Conservation (phyloP, 92 coral and sea anemone species). For the Bergia puertoricense region DNA sequence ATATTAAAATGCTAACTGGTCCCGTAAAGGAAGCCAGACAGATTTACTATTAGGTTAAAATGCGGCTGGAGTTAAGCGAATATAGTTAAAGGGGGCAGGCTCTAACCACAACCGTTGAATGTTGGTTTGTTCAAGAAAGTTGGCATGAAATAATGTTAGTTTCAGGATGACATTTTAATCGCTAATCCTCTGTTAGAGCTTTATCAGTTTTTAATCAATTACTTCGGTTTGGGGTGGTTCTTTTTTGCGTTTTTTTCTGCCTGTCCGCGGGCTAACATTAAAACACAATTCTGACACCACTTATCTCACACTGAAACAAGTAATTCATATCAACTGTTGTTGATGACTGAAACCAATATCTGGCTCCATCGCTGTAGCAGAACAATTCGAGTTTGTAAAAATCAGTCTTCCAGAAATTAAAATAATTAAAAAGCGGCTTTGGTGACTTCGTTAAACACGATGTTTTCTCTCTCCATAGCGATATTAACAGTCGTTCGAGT, state of each 20-base stretch:
- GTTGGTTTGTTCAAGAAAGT: background rate
- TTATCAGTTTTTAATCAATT: background rate
- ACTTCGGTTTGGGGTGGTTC: background rate
- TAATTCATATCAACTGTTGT: background rate
- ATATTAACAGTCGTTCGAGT: background rate
- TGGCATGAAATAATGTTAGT: background rate
- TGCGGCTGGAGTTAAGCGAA: background rate
- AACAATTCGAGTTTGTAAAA: background rate
- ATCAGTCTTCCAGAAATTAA: too few species aligned
- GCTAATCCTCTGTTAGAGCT: background rate
- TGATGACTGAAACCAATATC: background rate
- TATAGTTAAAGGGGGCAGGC: background rate
- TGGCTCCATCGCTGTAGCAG: background rate
- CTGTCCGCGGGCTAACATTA: background rate
- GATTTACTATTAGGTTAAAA: background rate
- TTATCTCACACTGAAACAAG: background rate
- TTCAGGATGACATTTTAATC: background rate
- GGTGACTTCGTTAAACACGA: background rate
- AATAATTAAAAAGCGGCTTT: background rate
- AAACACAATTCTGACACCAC: background rate
- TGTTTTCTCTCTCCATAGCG: constrained; percentile 13
- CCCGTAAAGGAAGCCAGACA: too few species aligned
- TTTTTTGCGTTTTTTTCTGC: background rate
- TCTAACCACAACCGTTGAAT: constrained; percentile 1
- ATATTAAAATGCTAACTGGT: too few species aligned